Conservation (phyloP, 2,113 vertebrate species). For the Silurus meridionalis region DNA sequence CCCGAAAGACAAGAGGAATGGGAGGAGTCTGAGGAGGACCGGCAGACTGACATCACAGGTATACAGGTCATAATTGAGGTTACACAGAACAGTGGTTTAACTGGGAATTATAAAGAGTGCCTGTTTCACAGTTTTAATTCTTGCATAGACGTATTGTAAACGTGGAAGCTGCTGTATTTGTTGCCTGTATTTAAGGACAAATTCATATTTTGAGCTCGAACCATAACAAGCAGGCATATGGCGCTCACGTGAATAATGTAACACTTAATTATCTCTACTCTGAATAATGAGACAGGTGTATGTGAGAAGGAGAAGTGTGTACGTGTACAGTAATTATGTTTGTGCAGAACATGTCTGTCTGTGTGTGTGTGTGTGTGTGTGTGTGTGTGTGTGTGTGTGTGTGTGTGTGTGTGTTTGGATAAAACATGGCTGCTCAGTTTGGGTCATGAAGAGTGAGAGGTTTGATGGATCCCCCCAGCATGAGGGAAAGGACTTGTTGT, state of each 20-base stretch:
- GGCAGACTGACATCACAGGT: slow-evolving; percentile 82
- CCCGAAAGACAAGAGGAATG: slow-evolving; percentile 67
- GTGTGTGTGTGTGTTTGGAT: neutral
- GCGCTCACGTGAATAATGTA: slow-evolving; percentile 9
- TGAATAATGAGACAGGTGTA: slow-evolving; percentile 30
- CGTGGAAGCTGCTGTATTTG: neutral
- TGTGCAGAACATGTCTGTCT: neutral
- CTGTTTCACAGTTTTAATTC: neutral
- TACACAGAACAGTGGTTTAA: slow-evolving; percentile 15
- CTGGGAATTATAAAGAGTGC: slow-evolving; percentile 60
- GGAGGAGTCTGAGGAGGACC: slow-evolving; percentile 68
- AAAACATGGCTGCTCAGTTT: slow-evolving; percentile 25
- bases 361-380: too few species aligned
- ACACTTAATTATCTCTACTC: slow-evolving; percentile 22
- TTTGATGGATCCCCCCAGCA: slow-evolving; percentile 28
- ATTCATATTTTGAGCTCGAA: neutral
- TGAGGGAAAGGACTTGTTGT: slow-evolving; percentile 48
- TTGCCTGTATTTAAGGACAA: neutral
- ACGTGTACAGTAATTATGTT: neutral
- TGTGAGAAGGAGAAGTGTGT: neutral
- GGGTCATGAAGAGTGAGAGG: slow-evolving; percentile 26
- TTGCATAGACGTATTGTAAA: neutral
- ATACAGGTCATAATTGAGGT: slow-evolving; percentile 20
- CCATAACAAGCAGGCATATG: neutral
- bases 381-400: neutral